Percentiles rank a stretch among this genome's conserved stretches.
These are phyloP conservation scores for Lepus oiostolus DNA, from an alignment of 2,797 vertebrate genomes.

Conservation along the genomic window DNA sequence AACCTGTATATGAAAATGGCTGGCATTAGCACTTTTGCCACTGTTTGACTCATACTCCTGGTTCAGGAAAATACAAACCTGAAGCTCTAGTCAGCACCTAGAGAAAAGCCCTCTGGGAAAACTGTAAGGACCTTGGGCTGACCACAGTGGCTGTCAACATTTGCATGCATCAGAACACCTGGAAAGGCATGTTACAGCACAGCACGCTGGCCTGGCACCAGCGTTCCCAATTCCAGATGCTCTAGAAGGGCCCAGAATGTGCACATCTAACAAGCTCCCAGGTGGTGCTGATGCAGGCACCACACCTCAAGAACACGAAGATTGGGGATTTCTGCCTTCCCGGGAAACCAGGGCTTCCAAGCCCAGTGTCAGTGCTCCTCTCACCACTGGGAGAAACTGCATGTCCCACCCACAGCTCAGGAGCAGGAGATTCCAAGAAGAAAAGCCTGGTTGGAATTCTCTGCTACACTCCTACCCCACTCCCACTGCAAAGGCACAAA, in stretches of 20 bases:
- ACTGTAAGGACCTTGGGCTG: neutral
- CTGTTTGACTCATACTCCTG: neutral
- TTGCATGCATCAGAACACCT: neutral
- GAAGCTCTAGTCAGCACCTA: neutral
- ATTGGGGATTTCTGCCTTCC: neutral
- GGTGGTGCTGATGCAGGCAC: too few relatives aligned
- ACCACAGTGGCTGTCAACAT: neutral
- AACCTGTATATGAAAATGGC: neutral
- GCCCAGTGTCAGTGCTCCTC: neutral
- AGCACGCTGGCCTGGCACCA: neutral
- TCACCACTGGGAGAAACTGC: neutral
- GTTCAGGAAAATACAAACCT: neutral
- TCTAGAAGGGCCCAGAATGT: neutral
- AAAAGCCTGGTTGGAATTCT: neutral
- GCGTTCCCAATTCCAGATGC: neutral
- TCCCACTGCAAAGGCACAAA: neutral
- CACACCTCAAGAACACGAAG: neutral
- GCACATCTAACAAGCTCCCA: neutral
- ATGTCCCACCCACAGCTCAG: neutral
- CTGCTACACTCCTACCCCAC: neutral
- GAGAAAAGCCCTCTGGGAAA: neutral
- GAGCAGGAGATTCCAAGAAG: neutral
- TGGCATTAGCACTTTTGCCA: neutral
- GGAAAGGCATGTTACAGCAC: neutral
- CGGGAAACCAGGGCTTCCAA: neutral